These are phyloP conservation scores for Melinaea marsaeus DNA, from an alignment of 2,888 invertebrate species.

Conservation along the genomic window DNA sequence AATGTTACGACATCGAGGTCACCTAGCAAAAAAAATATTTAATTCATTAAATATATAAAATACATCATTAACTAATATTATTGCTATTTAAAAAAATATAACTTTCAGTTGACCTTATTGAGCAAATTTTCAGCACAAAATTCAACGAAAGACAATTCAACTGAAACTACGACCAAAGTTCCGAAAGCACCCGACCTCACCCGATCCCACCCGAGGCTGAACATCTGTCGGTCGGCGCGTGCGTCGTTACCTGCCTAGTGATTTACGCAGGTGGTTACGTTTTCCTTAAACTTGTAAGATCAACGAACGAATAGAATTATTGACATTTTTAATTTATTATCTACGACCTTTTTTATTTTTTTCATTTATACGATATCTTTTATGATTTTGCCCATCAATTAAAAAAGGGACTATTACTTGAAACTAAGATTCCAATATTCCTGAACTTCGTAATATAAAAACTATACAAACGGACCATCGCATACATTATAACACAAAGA, in stretches of 20 bases:
- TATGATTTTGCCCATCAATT: no score
- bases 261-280: conserved; percentile 28
- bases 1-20: conserved; percentile 8
- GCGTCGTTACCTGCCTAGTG: conserved; percentile 37
- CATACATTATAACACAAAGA: neutral
- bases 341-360: neutral
- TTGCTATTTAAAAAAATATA: no score
- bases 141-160: conserved; percentile 3
- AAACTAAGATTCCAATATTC: no score
- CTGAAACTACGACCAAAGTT: conserved; percentile 1
- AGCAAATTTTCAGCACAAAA: neutral
- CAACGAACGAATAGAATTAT: conserved; percentile 2
- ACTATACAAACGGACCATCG: no score
- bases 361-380: no score
- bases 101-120: no score
- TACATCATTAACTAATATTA: no score
- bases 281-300: conserved; percentile 8
- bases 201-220: conserved; percentile 34
- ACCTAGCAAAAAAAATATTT: neutral
- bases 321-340: neutral
- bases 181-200: conserved; percentile 2
- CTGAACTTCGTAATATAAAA: no score
- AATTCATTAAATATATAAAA: no score
- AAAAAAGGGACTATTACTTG: no score
- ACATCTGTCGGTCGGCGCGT: conserved; percentile 55